Evolutionary conservation across 2,888 invertebrate genomes (phyloP).

Genomic region (Biston betularia): DNA sequence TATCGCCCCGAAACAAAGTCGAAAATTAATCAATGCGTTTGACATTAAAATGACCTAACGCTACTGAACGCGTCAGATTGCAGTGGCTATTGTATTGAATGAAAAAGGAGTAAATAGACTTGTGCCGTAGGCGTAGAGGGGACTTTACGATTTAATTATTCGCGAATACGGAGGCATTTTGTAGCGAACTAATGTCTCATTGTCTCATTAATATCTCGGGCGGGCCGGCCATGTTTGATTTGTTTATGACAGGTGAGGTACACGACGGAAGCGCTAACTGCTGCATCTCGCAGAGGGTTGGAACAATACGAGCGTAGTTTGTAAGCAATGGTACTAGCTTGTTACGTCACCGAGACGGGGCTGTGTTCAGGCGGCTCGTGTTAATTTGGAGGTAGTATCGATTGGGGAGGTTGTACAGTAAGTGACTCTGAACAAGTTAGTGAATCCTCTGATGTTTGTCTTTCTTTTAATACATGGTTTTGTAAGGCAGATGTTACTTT

Average conservation of each 20-base stretch:
- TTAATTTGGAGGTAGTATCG: slow-evolving; percentile 27
- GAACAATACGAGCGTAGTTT: slow-evolving; percentile 7
- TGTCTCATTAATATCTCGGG: slow-evolving; percentile 86
- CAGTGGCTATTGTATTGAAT: slow-evolving; percentile 85
- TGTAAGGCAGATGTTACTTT: no score
- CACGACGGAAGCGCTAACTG: slow-evolving; percentile 52
- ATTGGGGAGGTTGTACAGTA: slow-evolving; percentile 10
- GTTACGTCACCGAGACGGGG: slow-evolving; percentile 17
- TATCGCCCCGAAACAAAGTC: slow-evolving; percentile 49
- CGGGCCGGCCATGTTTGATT: slow-evolving; percentile 85
- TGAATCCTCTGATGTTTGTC: neutral
- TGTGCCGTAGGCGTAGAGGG: slow-evolving; percentile 83
- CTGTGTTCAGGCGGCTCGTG: slow-evolving; percentile 19
- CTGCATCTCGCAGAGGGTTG: neutral
- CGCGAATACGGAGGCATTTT: slow-evolving; percentile 86
- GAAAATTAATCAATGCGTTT: slow-evolving; percentile 44
- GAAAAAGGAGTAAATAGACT: slow-evolving; percentile 86
- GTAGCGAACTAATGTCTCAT: slow-evolving; percentile 86
- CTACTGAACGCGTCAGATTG: slow-evolving; percentile 72
- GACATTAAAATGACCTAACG: slow-evolving; percentile 68
- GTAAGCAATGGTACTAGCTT: slow-evolving; percentile 14
- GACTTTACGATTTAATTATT: slow-evolving; percentile 87
- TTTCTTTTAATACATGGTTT: neutral
- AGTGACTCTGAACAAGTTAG: neutral
- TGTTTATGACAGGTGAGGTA: slow-evolving; percentile 82